phyloP scores from a whole-genome alignment of 2,113 vertebrate species.

The Cyprinodon tularosa region DNA sequence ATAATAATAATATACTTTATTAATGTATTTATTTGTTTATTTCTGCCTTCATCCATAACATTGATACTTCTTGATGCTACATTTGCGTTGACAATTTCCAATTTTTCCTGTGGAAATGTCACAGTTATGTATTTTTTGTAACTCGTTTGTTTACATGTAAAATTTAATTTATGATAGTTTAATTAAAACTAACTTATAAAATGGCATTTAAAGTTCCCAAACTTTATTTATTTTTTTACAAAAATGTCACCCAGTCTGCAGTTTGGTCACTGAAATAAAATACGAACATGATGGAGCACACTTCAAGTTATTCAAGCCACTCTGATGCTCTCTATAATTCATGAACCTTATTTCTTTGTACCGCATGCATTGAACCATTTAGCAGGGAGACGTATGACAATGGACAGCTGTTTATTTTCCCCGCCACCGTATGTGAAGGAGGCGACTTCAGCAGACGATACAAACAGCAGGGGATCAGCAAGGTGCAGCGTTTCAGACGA shows the following conservation, averaged over 20 bases:
- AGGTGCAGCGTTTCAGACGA: constrained; percentile 34
- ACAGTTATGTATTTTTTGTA: no score
- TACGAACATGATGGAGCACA: not conserved
- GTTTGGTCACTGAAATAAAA: not conserved
- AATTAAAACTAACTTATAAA: not conserved
- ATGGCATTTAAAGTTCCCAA: not conserved
- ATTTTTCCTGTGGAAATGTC: no score
- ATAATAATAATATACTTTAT: no score
- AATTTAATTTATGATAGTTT: not conserved
- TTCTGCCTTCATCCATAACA: no score
- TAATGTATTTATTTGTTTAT: no score
- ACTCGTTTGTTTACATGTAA: no score
- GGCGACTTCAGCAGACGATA: constrained; percentile 44
- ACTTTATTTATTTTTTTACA: no score
- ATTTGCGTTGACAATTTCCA: no score
- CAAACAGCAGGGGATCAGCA: constrained; percentile 36
- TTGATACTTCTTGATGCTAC: no score
- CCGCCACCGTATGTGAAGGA: constrained; percentile 42
- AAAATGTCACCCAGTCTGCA: not conserved
- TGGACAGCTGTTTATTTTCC: constrained; percentile 29
- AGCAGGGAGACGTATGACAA: constrained; percentile 47
- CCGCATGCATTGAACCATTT: constrained; percentile 48
- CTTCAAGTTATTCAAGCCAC: constrained; percentile 3
- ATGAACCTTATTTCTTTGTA: constrained; percentile 36
- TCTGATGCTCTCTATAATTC: constrained; percentile 8